phyloP scores from a whole-genome alignment of 2,888 invertebrate genomes.

The Deilephila porcellus region DNA sequence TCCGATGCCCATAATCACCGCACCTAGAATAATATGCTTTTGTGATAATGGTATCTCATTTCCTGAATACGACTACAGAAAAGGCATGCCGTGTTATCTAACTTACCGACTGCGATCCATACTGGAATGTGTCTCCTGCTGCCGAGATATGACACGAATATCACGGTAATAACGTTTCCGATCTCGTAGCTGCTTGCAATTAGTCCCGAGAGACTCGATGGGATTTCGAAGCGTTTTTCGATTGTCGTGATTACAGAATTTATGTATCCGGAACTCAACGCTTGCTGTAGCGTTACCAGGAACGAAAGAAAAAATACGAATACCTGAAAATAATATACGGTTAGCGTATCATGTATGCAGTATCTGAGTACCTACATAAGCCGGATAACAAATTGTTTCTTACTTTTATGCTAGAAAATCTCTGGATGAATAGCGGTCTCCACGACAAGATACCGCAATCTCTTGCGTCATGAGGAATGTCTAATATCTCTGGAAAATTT shows the following conservation, averaged over 20 bases:
- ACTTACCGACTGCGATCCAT: conserved; percentile 95
- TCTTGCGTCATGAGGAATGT: conserved; percentile 88
- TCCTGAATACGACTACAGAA: conserved; percentile 20
- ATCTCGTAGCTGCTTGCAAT: conserved; percentile 98
- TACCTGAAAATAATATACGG: conserved; percentile 84
- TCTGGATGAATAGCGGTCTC: conserved; percentile 93
- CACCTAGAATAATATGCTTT: conserved; percentile 81
- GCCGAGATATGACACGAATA: conserved; percentile 97
- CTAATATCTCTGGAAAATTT: conserved; percentile 86
- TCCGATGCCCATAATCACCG: conserved; percentile 96
- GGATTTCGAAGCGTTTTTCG: conserved; percentile 97
- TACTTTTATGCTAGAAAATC: conserved; percentile 95
- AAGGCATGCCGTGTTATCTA: conserved; percentile 28
- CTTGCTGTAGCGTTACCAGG: conserved; percentile 95
- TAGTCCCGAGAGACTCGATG: conserved; percentile 95
- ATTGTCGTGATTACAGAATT: conserved; percentile 98
- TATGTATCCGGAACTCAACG: conserved; percentile 95
- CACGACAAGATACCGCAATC: conserved; percentile 95
- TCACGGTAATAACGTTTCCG: conserved; percentile 97
- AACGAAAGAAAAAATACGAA: conserved; percentile 95
- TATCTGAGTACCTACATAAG: not conserved
- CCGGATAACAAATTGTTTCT: conserved; percentile 41
- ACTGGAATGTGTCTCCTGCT: conserved; percentile 96
- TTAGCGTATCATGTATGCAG: conserved; percentile 2
- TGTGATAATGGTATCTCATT: not conserved